Conservation (phyloP, 1,140 invertebrate genomes). For the Helicoverpa zea region DNA sequence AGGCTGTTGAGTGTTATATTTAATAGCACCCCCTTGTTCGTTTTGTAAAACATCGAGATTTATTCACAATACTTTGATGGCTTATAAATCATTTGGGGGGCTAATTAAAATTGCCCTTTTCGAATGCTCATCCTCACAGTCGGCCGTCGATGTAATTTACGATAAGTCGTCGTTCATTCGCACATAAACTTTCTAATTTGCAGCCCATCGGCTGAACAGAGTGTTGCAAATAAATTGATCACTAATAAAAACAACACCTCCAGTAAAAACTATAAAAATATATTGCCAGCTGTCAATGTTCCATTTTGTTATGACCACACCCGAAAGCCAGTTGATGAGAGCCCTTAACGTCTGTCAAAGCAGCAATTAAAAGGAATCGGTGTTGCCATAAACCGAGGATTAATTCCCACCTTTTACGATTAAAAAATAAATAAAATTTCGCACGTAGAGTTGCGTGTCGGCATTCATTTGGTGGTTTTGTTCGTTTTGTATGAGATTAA, state of each 20-base stretch:
- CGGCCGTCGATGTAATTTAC: slow-evolving; percentile 80
- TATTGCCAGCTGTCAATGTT: slow-evolving; percentile 76
- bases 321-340: slow-evolving; percentile 68
- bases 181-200: slow-evolving; percentile 85
- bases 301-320: slow-evolving; percentile 78
- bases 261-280: slow-evolving; percentile 79
- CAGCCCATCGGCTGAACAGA: slow-evolving; percentile 55
- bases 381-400: slow-evolving; percentile 78
- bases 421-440: slow-evolving; percentile 55
- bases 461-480: slow-evolving; percentile 51
- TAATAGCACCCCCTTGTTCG: slow-evolving; percentile 44
- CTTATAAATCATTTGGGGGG: slow-evolving; percentile 75
- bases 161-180: slow-evolving; percentile 73
- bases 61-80: slow-evolving; percentile 71
- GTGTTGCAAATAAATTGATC: slow-evolving; percentile 69
- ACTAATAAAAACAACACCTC: slow-evolving; percentile 82
- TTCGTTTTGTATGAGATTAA: slow-evolving; percentile 50
- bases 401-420: slow-evolving; percentile 66
- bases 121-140: slow-evolving; percentile 59
- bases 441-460: slow-evolving; percentile 52
- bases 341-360: slow-evolving; percentile 77
- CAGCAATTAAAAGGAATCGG: slow-evolving; percentile 79
- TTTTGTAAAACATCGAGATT: slow-evolving; percentile 58
- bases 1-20: slow-evolving; percentile 30
- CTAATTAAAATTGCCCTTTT: slow-evolving; percentile 81